These are phyloP conservation scores for Calephelis virginiensis DNA, from an alignment of 1,140 invertebrate species.

Conservation along the genomic window DNA sequence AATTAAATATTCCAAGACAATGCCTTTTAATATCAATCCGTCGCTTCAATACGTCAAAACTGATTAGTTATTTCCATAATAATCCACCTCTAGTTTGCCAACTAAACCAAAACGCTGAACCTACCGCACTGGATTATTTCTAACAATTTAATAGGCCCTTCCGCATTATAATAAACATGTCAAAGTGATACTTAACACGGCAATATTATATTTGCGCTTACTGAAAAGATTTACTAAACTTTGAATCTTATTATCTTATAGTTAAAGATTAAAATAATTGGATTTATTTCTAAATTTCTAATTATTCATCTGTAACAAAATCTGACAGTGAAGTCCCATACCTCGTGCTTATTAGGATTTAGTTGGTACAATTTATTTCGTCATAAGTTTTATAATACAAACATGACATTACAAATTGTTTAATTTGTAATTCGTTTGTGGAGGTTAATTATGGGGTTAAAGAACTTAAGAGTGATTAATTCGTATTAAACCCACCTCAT, in stretches of 20 bases:
- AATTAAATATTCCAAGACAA: conserved; percentile 4
- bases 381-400: conserved; percentile 63
- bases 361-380: conserved; percentile 62
- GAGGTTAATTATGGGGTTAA: conserved; percentile 57
- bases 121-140: conserved; percentile 60
- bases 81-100: conserved; percentile 44
- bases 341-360: conserved; percentile 62
- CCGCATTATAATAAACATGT: conserved; percentile 75
- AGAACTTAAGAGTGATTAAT: conserved; percentile 15
- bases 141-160: conserved; percentile 74
- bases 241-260: conserved; percentile 23
- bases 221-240: conserved; percentile 19
- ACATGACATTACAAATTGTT: conserved; percentile 64
- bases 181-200: conserved; percentile 61
- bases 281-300: conserved; percentile 21
- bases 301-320: conserved; percentile 51
- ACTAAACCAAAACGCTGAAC: conserved; percentile 54
- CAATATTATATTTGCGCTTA: conserved; percentile 34
- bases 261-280: conserved; percentile 13
- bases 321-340: conserved; percentile 63
- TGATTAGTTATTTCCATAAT: conserved; percentile 55
- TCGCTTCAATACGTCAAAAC: conserved; percentile 57
- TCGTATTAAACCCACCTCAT: not conserved
- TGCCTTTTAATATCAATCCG: conserved; percentile 36
- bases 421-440: conserved; percentile 70